Conservation (phyloP, 1,140 invertebrate species). For the Hycleus cichorii region DNA sequence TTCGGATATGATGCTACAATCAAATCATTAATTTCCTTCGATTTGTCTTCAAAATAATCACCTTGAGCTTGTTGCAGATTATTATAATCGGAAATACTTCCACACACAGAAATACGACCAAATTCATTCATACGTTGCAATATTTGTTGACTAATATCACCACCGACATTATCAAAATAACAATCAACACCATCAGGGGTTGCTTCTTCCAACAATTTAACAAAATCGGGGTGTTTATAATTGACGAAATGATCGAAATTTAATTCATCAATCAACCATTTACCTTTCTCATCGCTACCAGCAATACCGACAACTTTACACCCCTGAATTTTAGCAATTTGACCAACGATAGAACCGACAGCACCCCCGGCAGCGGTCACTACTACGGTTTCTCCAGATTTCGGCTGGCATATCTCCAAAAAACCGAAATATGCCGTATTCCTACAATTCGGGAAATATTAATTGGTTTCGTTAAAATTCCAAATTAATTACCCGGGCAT, state of each 20-base stretch:
- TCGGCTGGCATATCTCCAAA: constrained; percentile 55
- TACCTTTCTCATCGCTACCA: constrained; percentile 58
- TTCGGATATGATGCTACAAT: constrained; percentile 43
- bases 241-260: constrained; percentile 61
- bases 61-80: constrained; percentile 38
- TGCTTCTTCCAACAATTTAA: constrained; percentile 48
- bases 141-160: constrained; percentile 53
- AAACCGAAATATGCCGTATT: constrained; percentile 66
- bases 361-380: constrained; percentile 59
- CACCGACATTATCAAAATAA: constrained; percentile 69
- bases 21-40: not conserved
- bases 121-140: constrained; percentile 54
- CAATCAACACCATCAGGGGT: constrained; percentile 64
- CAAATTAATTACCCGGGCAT: constrained; percentile 47
- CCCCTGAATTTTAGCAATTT: constrained; percentile 64
- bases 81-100: constrained; percentile 55
- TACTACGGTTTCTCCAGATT: constrained; percentile 57
- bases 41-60: constrained; percentile 9
- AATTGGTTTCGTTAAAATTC: not conserved
- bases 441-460: no score
- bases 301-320: constrained; percentile 62
- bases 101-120: constrained; percentile 57
- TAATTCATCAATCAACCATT: constrained; percentile 52
- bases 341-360: constrained; percentile 60
- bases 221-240: constrained; percentile 55